Evolutionary conservation across 1,140 invertebrate species (phyloP).

Genomic region (Zelostemma sp.): DNA sequence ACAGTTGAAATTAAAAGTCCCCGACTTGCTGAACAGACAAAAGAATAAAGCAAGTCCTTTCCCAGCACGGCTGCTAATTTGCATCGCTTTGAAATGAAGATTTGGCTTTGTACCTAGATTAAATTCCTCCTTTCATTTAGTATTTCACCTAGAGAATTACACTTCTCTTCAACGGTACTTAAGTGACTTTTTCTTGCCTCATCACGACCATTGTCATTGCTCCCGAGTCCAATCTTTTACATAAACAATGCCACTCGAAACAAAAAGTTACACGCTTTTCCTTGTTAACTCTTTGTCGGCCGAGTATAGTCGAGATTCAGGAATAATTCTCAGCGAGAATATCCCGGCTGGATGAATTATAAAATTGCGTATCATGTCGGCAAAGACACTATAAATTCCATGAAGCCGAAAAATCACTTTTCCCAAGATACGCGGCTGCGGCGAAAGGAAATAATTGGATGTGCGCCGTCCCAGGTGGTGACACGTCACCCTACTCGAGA

Average conservation of each 20-base stretch:
- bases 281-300: too few species aligned
- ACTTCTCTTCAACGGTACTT: neutral
- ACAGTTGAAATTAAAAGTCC: neutral
- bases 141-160: constrained; percentile 1
- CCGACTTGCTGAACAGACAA: neutral
- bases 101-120: neutral
- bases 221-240: neutral
- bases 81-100: constrained; percentile 3
- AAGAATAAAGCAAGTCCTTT: neutral
- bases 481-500: neutral
- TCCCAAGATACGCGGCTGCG: neutral
- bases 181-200: neutral
- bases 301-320: too few species aligned
- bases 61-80: neutral
- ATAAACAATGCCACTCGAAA: neutral
- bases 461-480: neutral
- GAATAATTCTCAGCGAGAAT: neutral
- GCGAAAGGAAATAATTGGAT: neutral
- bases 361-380: neutral
- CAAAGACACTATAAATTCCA: too few species aligned
- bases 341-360: neutral
- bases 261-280: neutral
- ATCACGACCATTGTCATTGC: neutral
- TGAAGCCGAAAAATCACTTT: neutral
- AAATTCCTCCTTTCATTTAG: neutral